phyloP scores from a whole-genome alignment of 2,888 invertebrate genomes.

The Oxycera nigricornis region DNA sequence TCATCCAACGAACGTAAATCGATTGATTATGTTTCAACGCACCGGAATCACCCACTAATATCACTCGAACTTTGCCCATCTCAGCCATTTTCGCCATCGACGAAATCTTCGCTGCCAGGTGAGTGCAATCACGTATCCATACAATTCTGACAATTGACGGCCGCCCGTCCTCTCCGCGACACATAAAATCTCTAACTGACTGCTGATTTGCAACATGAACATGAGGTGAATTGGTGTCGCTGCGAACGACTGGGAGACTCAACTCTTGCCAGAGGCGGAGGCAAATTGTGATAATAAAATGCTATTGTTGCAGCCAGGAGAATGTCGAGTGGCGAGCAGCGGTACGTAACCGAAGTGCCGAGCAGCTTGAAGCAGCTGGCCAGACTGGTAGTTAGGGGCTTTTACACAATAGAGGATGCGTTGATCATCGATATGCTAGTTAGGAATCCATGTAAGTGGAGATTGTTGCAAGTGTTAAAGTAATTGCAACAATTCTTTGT shows the following conservation, averaged over 20 bases:
- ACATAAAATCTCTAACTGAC: conserved; percentile 32
- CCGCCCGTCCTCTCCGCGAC: conserved; percentile 23
- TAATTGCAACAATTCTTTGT: conserved; percentile 32
- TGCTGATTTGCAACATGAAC: conserved; percentile 28
- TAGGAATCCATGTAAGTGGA: conserved; percentile 81
- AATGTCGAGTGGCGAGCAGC: conserved; percentile 69
- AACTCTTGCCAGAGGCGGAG: no score
- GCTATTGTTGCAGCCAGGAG: no score
- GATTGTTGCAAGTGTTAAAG: neutral
- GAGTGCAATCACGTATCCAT: conserved; percentile 30
- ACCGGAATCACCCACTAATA: conserved; percentile 93
- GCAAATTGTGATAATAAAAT: no score
- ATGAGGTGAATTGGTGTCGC: conserved; percentile 40
- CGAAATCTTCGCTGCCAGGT: conserved; percentile 31
- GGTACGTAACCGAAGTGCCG: conserved; percentile 89
- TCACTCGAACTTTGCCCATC: conserved; percentile 88
- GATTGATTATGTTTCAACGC: conserved; percentile 52
- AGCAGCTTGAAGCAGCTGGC: conserved; percentile 92
- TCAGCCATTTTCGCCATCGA: conserved; percentile 69
- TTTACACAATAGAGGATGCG: conserved; percentile 93
- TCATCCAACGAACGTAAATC: conserved; percentile 31
- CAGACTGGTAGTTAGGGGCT: conserved; percentile 88
- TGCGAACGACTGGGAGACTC: neutral
- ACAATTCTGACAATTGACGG: conserved; percentile 36
- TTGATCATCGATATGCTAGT: conserved; percentile 95